These are phyloP conservation scores for Idaea straminata DNA, from an alignment of 2,888 invertebrate species.

Conservation along the genomic window DNA sequence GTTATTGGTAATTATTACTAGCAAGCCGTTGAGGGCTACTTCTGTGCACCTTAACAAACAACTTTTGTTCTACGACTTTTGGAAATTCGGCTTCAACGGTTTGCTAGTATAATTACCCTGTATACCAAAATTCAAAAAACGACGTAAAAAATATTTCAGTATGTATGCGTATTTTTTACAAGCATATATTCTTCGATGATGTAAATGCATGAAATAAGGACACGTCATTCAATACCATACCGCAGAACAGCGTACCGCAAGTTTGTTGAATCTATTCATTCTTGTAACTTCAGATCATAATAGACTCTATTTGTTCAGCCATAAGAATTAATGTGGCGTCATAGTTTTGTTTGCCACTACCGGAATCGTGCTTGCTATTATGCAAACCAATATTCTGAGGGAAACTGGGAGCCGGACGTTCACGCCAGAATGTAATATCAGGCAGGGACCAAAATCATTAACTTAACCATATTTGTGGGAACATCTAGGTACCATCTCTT, in stretches of 20 bases:
- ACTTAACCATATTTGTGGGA: not conserved
- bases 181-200: conserved; percentile 41
- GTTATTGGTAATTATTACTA: too few species aligned
- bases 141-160: not conserved
- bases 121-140: too few species aligned
- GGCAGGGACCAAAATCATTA: not conserved
- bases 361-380: conserved; percentile 33
- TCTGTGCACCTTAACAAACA: too few species aligned
- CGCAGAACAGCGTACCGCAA: conserved; percentile 39
- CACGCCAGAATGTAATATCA: conserved; percentile 17
- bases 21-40: too few species aligned
- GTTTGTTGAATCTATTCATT: conserved; percentile 12
- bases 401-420: conserved; percentile 31
- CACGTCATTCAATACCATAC: conserved; percentile 63
- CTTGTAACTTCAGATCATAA: conserved; percentile 20
- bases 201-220: conserved; percentile 59
- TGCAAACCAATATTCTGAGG: conserved; percentile 36
- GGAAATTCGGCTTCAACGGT: too few species aligned
- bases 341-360: conserved; percentile 28
- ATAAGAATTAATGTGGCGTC: conserved; percentile 24
- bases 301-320: conserved; percentile 32
- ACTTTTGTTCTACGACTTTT: too few species aligned
- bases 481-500: too few species aligned
- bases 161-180: conserved; percentile 29
- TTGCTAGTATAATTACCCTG: too few species aligned